Evolutionary conservation across 2,888 invertebrate genomes (phyloP).

Genomic region (Hololepta plana): DNA sequence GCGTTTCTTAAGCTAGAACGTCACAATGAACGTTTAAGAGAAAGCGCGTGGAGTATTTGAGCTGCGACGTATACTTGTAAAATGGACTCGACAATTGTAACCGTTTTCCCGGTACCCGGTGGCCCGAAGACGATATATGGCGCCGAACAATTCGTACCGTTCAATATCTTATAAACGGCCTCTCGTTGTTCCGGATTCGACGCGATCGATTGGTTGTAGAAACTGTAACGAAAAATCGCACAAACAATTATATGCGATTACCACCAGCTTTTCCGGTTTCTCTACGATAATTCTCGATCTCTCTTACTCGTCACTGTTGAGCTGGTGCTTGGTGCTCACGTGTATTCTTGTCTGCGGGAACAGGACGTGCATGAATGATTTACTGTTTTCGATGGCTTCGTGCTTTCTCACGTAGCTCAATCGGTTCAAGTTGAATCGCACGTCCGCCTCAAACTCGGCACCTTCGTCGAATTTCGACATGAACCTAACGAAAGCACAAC

Average conservation of each 20-base stretch:
- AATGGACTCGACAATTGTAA: conserved; percentile 54
- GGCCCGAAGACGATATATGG: conserved; percentile 80
- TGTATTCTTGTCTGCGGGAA: no score
- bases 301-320: no score
- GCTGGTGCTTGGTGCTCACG: no score
- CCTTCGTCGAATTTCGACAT: conserved; percentile 10
- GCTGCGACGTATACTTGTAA: conserved; percentile 32
- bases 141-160: conserved; percentile 38
- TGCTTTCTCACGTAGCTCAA: conserved; percentile 29
- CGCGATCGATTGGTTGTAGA: conserved; percentile 24
- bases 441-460: conserved; percentile 21
- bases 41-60: background rate
- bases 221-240: conserved; percentile 14
- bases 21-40: no score
- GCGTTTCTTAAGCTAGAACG: conserved; percentile 16
- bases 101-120: conserved; percentile 65
- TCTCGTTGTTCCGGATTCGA: conserved; percentile 39
- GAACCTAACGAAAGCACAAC: conserved; percentile 8
- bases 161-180: conserved; percentile 48
- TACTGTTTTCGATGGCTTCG: conserved; percentile 26
- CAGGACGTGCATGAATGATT: no score
- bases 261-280: no score
- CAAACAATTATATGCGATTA: no score
- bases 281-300: no score
- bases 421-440: conserved; percentile 29